These are phyloP conservation scores for Nomada ferruginata DNA, from an alignment of 2,888 invertebrate species.

Conservation along the genomic window DNA sequence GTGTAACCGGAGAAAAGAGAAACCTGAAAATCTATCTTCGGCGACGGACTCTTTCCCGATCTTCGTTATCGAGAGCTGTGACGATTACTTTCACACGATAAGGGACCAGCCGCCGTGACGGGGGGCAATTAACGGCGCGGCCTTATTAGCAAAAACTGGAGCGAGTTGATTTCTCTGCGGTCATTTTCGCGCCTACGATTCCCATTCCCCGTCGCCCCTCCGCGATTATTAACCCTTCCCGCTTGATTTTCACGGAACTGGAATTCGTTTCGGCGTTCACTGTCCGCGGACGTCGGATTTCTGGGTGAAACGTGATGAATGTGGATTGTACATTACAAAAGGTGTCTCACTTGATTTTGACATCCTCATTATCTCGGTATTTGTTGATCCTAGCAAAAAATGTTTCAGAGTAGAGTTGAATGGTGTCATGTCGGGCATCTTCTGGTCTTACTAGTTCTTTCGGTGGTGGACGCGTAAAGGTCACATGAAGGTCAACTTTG, in stretches of 20 bases:
- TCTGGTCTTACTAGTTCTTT: too few species aligned
- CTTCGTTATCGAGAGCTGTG: constrained; percentile 60
- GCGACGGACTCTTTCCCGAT: constrained; percentile 27
- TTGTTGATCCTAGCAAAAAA: too few species aligned
- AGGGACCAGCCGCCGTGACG: constrained; percentile 49
- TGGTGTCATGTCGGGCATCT: too few species aligned
- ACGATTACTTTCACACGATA: constrained; percentile 65
- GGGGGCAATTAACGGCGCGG: constrained; percentile 44
- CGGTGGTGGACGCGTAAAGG: too few species aligned
- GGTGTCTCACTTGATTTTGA: too few species aligned
- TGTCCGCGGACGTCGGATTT: background rate
- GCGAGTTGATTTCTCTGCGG: constrained; percentile 50
- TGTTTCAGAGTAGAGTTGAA: too few species aligned
- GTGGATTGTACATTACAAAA: background rate
- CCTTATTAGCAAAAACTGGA: constrained; percentile 51
- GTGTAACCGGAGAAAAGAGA: constrained; percentile 55
- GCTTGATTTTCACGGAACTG: constrained; percentile 4
- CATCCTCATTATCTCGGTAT: too few species aligned
- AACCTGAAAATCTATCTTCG: constrained; percentile 58
- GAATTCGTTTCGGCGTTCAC: background rate
- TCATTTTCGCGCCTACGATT: constrained; percentile 26
- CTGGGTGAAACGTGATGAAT: constrained; percentile 8
- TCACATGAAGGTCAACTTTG: too few species aligned
- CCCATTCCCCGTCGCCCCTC: background rate
- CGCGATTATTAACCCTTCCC: constrained; percentile 5